Evolutionary conservation across 2,113 vertebrate species (phyloP).

Genomic region (Gobiocypris rarus): DNA sequence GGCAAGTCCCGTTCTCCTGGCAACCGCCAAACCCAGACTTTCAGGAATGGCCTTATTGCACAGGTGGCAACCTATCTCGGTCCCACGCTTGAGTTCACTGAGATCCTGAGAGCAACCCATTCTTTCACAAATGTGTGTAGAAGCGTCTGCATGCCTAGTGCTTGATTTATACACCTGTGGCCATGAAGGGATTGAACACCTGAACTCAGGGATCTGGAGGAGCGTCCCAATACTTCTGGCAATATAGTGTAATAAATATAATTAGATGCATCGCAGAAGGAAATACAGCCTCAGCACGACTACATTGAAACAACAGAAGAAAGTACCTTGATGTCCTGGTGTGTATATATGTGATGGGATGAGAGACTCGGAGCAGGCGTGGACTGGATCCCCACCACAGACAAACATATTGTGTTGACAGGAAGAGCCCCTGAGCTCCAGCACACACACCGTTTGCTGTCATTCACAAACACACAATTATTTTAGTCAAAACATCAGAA

Average conservation of each 20-base stretch:
- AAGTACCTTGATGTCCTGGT: constrained; percentile 69
- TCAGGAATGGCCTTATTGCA: too few species aligned
- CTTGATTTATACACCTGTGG: too few species aligned
- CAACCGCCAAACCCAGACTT: too few species aligned
- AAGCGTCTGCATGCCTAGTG: too few species aligned
- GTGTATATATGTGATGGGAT: constrained; percentile 57
- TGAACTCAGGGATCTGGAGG: too few species aligned
- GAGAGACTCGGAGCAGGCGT: constrained; percentile 80
- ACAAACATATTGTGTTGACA: constrained; percentile 80
- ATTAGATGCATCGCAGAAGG: background rate
- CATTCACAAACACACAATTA: constrained; percentile 4
- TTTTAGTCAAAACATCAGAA: background rate
- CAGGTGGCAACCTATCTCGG: too few species aligned
- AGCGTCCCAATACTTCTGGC: too few species aligned
- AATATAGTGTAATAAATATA: background rate
- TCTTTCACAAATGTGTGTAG: too few species aligned
- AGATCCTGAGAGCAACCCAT: too few species aligned
- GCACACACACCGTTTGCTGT: constrained; percentile 77
- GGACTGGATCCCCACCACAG: constrained; percentile 79
- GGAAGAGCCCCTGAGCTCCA: constrained; percentile 82
- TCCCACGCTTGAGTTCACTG: too few species aligned
- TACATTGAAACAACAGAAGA: background rate
- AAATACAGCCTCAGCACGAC: background rate
- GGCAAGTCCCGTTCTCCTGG: too few species aligned
- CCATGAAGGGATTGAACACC: too few species aligned